Evolutionary conservation across 2,797 vertebrate species (phyloP), one percentile per base, ranked within the genome.

Genomic region (Sebastes steindachneri): DNA sequence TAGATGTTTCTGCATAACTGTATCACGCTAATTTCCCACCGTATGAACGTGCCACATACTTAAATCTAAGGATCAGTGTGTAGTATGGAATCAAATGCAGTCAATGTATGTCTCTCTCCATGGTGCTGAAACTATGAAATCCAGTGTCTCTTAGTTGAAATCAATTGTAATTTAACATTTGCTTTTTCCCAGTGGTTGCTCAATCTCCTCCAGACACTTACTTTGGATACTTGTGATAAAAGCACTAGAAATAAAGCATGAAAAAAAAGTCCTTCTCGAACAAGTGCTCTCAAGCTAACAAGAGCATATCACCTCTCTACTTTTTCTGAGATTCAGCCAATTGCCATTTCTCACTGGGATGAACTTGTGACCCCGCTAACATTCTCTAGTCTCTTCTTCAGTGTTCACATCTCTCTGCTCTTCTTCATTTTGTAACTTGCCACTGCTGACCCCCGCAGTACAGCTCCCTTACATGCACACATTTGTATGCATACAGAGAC

Each of bases 281-380:
- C 48, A 58, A 58, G 54, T 28, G 26, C 45, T 59, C 12, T 83
- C 55, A 57, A 58, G 14, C 21, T 26, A n/a, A 59, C n/a, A 29
- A n/a, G 48, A 60, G 54, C 4, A 19, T 3, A 9, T 70, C 14
- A 59, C 17, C 28, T 41, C 51, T 45, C 25, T 41, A 28, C 65
- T 26, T 9, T 68, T 65, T 68, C 68, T 58, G 28, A 66, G 9
- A 37, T 35, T 55, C 28, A 15, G n/a, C 0, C 0, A 19, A 51
- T n/a, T 70, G n/a, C 62, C 72, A 64, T 54, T 68, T 65, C 51
- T 68, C 62, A 37, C 26, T 53, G 31, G 19, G 26, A 37, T 31
- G 59, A 69, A 72, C 67, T 62, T 54, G 11, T 53, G 65, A 74
- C 68, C 57, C 51, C 29, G 12, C 70, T 77, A 60, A 54, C 31